Base-by-base conservation (phyloP, 2,113 vertebrate species). In the Trinectes maculatus region DNA sequence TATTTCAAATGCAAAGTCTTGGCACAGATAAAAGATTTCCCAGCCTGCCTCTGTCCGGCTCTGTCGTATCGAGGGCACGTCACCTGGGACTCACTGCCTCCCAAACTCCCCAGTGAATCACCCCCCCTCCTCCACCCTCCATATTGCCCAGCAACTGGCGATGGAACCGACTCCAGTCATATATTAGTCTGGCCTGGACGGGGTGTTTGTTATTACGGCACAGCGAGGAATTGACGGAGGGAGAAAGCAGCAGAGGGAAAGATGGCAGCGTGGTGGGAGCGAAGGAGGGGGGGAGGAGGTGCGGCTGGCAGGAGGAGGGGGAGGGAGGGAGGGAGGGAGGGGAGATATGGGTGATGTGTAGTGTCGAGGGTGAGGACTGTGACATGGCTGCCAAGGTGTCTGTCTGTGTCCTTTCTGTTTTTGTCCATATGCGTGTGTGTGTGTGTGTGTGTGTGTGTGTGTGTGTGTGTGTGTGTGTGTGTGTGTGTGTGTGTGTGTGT, bases 71-170 rank as follows among this genome's bases (percentile, higher is more conserved):
- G 51, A 68, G 77, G 61, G 59, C 13, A 3, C 46, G 67, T 87
- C 90, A 88, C 84, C 87, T 87, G 81, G 80, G 80, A 85, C 65
- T 54, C 48, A 1, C 48, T 48, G 48, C 58, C 55, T 82, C 31
- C 22, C 40, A 63, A 53, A 69, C 74, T 57, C 80, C 63, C 80
- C 53, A 37, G 71, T 34, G 78, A 42, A 51, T 39, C 22, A 6
- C n/a, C 39, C 39, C 18, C 39, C 8, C 18, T 19, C 83, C 78
- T n/a, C n/a, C n/a, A n/a, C n/a, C n/a, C n/a, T n/a, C n/a, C n/a
- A n/a, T n/a, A n/a, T n/a, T n/a, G 72, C 88, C 82, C 55, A 42
- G 87, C 60, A 90, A 92, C 84, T 87, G 85, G 89, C 85, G 77
- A 90, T 57, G 69, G 87, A 87, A 83, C 77, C 46, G 57, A 84